phyloP scores from a whole-genome alignment of 2,888 invertebrate genomes.

The Drosophila melanocephala region DNA sequence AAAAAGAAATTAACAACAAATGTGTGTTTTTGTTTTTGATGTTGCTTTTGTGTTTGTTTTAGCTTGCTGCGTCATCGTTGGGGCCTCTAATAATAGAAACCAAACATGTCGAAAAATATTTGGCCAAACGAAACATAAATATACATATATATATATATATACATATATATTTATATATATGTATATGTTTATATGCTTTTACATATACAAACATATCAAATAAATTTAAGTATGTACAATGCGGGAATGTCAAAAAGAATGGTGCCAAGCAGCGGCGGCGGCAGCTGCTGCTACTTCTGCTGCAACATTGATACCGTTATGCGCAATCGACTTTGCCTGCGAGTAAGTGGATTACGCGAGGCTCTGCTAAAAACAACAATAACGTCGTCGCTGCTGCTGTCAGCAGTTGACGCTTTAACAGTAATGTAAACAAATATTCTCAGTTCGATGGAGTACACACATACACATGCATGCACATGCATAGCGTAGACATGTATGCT shows the following conservation, averaged over 20 bases:
- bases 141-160: constrained; percentile 31
- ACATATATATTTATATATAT: constrained; percentile 9
- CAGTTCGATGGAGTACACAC: constrained; percentile 10
- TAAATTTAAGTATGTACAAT: constrained; percentile 1
- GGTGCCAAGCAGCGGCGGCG: constrained; percentile 13
- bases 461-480: neutral
- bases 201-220: constrained; percentile 36
- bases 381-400: neutral
- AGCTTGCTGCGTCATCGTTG: constrained; percentile 55
- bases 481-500: neutral
- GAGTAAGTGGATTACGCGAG: neutral
- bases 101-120: constrained; percentile 63
- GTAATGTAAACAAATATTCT: constrained; percentile 48
- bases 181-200: constrained; percentile 17
- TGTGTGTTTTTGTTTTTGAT: constrained; percentile 29
- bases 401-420: constrained; percentile 11
- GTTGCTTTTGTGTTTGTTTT: constrained; percentile 24
- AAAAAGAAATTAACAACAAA: constrained; percentile 26
- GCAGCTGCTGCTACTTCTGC: constrained; percentile 6
- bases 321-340: constrained; percentile 50
- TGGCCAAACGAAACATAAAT: constrained; percentile 60
- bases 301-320: constrained; percentile 52
- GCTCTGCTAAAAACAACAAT: neutral
- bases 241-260: constrained; percentile 33
- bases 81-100: constrained; percentile 62